phyloP scores from a whole-genome alignment of 2,888 invertebrate genomes.

The Poecilus cupreus region DNA sequence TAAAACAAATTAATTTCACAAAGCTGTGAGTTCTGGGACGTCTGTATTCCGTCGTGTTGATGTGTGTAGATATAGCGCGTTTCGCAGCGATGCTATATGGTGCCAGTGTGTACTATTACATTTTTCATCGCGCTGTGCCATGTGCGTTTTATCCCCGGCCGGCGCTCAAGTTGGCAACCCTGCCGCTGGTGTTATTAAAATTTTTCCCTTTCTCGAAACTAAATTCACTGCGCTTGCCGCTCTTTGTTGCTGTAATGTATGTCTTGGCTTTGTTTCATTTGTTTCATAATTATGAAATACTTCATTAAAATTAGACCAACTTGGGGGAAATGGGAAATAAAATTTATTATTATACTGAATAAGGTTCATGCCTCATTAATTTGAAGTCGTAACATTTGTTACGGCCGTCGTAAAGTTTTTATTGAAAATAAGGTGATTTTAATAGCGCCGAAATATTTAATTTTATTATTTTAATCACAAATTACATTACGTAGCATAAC shows the following conservation, averaged over 20 bases:
- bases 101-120: neutral
- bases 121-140: constrained; percentile 19
- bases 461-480: no score
- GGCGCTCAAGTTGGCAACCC: constrained; percentile 1
- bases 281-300: constrained; percentile 33
- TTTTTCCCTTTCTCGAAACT: constrained; percentile 8
- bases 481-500: no score
- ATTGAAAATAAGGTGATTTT: neutral
- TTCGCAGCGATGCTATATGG: neutral
- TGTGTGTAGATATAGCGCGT: neutral
- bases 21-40: no score
- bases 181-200: constrained; percentile 13
- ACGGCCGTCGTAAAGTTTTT: neutral
- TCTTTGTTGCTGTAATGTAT: constrained; percentile 31
- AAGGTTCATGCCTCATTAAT: neutral
- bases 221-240: neutral
- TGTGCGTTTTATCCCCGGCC: constrained; percentile 12
- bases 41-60: no score
- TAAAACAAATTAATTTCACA: no score
- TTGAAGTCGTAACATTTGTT: neutral
- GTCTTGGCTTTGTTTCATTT: constrained; percentile 38
- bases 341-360: neutral
- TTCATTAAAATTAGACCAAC: constrained; percentile 11
- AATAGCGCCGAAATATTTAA: neutral
- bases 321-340: neutral